A percentile compares a stretch with the other conserved stretches of the same genome.
phyloP scores from a whole-genome alignment of 2,888 invertebrate species.

The Nasonovia ribisnigri region DNA sequence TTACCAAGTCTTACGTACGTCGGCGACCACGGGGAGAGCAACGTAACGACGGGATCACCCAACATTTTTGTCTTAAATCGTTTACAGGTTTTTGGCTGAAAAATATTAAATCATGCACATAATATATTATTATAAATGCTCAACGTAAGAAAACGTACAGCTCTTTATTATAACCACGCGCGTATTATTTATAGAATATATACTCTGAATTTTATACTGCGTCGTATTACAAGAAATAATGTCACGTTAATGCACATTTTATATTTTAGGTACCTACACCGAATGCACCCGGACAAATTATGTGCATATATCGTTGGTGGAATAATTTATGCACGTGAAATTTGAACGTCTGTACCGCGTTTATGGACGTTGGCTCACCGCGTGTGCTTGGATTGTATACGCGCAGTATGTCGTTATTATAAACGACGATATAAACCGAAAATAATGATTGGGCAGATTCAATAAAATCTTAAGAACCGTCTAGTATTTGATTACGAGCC shows the following conservation, averaged over 20 bases:
- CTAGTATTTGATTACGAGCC: neutral
- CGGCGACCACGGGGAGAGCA: neutral
- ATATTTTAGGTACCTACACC: neutral
- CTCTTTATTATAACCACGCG: too few relatives aligned
- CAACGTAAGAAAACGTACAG: neutral
- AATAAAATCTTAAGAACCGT: constrained; percentile 35
- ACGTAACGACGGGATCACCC: neutral
- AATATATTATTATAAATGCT: too few relatives aligned
- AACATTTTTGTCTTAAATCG: neutral
- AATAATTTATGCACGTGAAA: neutral
- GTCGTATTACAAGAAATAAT: neutral
- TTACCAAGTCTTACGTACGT: neutral
- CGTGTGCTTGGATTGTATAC: neutral
- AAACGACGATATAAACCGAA: constrained; percentile 35
- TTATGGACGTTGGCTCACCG: neutral
- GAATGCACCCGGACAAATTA: neutral
- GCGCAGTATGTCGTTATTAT: neutral
- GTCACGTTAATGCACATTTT: neutral
- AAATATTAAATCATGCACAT: neutral
- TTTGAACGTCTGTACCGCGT: neutral
- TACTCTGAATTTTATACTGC: neutral
- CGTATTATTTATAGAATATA: neutral
- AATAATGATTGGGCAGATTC: constrained; percentile 24
- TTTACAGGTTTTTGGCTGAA: neutral
- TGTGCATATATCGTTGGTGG: neutral